Percentiles rank a stretch among this genome's conserved stretches.
These are phyloP conservation scores for Drosophila nannoptera DNA, from an alignment of 1,140 invertebrate genomes.

Conservation along the genomic window DNA sequence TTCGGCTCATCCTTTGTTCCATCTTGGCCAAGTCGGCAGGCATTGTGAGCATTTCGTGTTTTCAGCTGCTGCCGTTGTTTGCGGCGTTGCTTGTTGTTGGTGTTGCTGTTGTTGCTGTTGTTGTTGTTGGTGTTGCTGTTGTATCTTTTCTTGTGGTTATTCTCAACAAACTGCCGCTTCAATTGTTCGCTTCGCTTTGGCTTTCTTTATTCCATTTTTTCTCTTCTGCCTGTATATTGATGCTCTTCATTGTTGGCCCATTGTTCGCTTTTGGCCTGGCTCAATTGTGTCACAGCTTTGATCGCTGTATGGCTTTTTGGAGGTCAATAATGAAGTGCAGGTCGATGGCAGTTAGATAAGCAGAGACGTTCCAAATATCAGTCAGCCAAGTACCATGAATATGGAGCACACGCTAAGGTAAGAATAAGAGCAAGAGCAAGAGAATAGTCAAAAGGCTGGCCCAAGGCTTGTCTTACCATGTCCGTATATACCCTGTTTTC, in stretches of 20 bases:
- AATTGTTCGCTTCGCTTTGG: constrained; percentile 9
- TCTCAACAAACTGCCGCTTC: constrained; percentile 39
- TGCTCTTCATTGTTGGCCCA: constrained; percentile 33
- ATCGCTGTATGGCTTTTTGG: constrained; percentile 48
- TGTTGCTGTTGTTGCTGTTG: constrained; percentile 21
- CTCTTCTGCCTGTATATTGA: constrained; percentile 31
- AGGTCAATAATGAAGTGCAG: constrained; percentile 67
- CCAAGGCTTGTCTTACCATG: no score
- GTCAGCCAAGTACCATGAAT: neutral
- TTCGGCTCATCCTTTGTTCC: constrained; percentile 71
- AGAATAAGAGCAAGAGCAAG: no score
- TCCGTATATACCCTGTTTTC: no score
- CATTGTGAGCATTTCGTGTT: constrained; percentile 61
- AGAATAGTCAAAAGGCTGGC: no score
- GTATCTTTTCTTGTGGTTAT: constrained; percentile 27
- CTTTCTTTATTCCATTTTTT: neutral
- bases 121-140: constrained; percentile 22
- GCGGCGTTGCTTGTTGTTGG: constrained; percentile 31
- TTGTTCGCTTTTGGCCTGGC: constrained; percentile 54
- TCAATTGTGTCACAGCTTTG: constrained; percentile 66
- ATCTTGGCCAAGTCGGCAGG: constrained; percentile 22
- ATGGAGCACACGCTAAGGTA: no score
- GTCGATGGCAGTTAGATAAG: constrained; percentile 17
- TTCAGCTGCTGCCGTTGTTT: constrained; percentile 29
- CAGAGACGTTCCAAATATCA: neutral